Percentiles rank a stretch among this genome's conserved stretches.
Evolutionary conservation across 1,140 invertebrate genomes (phyloP).

Genomic region (Eciton burchellii): DNA sequence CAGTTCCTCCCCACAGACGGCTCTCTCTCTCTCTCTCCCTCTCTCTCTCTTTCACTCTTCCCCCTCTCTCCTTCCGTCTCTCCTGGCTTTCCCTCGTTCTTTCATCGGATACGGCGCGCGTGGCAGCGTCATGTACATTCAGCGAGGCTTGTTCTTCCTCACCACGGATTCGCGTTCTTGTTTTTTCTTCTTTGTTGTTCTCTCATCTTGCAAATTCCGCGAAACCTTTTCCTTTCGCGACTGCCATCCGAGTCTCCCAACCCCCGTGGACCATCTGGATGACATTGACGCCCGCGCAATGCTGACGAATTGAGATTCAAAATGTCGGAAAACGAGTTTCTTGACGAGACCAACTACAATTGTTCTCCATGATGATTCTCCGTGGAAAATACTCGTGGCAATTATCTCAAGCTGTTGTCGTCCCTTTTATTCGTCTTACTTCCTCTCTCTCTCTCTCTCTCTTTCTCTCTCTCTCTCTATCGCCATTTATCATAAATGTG

Average conservation of each 20-base stretch:
- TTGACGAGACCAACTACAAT: not conserved
- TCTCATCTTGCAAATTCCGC: not conserved
- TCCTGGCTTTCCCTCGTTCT: conserved; percentile 26
- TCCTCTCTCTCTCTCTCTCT: too few species aligned
- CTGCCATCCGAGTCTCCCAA: not conserved
- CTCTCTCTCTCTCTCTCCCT: conserved; percentile 39
- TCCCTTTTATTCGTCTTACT: too few species aligned
- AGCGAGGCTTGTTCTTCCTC: conserved; percentile 56
- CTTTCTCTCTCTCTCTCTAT: too few species aligned
- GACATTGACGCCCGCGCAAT: not conserved
- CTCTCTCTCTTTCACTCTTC: conserved; percentile 2
- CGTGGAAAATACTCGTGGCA: not conserved
- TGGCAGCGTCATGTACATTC: conserved; percentile 37
- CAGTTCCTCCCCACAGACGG: conserved; percentile 37
- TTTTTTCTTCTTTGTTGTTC: conserved; percentile 40
- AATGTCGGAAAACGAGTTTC: not conserved
- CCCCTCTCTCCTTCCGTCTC: not conserved
- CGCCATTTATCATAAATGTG: too few species aligned
- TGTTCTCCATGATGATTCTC: not conserved
- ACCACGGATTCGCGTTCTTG: conserved; percentile 45
- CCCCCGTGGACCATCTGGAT: not conserved
- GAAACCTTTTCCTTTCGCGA: conserved; percentile 1
- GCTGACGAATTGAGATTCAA: not conserved
- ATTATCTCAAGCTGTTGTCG: too few species aligned
- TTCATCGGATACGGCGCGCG: not conserved